A percentile compares a stretch with the other conserved stretches of the same genome.
Conservation (phyloP, 2,888 invertebrate genomes). For the Trilocha varians region DNA sequence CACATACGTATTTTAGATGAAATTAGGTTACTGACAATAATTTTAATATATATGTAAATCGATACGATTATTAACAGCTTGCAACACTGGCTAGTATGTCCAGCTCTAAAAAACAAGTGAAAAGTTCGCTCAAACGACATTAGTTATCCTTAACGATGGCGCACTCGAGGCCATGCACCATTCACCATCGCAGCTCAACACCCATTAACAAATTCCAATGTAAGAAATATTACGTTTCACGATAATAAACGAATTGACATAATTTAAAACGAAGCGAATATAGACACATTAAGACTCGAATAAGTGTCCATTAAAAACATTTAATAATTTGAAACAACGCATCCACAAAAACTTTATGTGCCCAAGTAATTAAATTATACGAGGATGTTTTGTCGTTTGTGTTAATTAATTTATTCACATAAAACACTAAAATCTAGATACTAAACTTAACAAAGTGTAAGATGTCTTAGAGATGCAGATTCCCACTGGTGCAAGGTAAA, state of each 20-base stretch:
- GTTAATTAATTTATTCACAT: background rate
- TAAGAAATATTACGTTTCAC: slow-evolving; percentile 8
- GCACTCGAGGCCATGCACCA: slow-evolving; percentile 12
- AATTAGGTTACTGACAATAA: too few relatives aligned
- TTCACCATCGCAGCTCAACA: slow-evolving; percentile 17
- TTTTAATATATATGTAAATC: too few relatives aligned
- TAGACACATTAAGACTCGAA: background rate
- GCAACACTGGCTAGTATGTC: too few relatives aligned
- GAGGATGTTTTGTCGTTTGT: background rate
- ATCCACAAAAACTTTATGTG: background rate
- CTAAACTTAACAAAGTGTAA: background rate
- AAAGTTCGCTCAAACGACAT: too few relatives aligned
- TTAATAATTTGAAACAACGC: background rate
- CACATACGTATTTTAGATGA: too few relatives aligned
- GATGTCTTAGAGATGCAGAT: too few relatives aligned
- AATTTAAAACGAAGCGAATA: background rate
- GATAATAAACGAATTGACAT: background rate
- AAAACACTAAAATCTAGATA: background rate
- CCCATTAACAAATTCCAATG: slow-evolving; percentile 27
- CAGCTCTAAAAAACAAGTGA: too few relatives aligned
- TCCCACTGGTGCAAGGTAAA: too few relatives aligned
- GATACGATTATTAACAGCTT: too few relatives aligned
- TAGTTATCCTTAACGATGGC: slow-evolving; percentile 4
- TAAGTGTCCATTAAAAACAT: background rate
- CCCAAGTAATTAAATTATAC: background rate